These are phyloP conservation scores for Trissolcus brochymenae DNA, from an alignment of 2,888 invertebrate genomes.

Conservation along the genomic window DNA sequence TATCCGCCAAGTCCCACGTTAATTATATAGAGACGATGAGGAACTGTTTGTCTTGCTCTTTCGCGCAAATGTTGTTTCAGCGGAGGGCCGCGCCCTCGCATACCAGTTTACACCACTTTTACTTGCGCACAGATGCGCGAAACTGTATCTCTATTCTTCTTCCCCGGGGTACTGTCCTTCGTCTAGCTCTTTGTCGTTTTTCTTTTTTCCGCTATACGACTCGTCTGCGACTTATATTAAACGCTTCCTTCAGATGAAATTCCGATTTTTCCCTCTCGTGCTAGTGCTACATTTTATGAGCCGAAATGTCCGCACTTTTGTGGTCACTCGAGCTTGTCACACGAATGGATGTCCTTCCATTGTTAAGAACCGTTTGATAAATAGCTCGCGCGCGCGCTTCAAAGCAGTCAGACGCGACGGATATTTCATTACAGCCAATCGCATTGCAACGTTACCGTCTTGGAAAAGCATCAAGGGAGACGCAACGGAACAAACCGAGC, in stretches of 20 bases:
- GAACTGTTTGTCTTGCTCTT: conserved; percentile 30
- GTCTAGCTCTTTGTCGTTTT: not conserved
- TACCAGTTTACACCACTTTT: conserved; percentile 43
- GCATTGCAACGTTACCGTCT: conserved; percentile 36
- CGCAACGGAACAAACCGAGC: conserved; percentile 30
- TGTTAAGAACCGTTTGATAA: conserved; percentile 10
- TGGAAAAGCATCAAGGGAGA: conserved; percentile 21
- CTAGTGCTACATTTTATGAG: not conserved
- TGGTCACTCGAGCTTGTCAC: not conserved
- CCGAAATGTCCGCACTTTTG: conserved; percentile 2
- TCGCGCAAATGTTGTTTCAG: conserved; percentile 39
- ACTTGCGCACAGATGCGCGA: conserved; percentile 58
- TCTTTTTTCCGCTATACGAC: too few relatives aligned
- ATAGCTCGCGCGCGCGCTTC: conserved; percentile 25
- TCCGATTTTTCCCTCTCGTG: not conserved
- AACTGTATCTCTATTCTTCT: conserved; percentile 40
- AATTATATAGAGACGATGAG: conserved; percentile 32
- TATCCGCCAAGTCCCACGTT: conserved; percentile 30
- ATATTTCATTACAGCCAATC: conserved; percentile 51
- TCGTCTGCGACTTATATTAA: conserved; percentile 1
- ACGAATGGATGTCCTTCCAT: too few relatives aligned
- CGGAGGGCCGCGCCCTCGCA: not conserved
- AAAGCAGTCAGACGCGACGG: conserved; percentile 34
- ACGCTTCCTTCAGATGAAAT: not conserved
- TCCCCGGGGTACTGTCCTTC: conserved; percentile 8